Evolutionary conservation across 2,888 invertebrate genomes (phyloP).

Genomic region (Chouioia cunea): DNA sequence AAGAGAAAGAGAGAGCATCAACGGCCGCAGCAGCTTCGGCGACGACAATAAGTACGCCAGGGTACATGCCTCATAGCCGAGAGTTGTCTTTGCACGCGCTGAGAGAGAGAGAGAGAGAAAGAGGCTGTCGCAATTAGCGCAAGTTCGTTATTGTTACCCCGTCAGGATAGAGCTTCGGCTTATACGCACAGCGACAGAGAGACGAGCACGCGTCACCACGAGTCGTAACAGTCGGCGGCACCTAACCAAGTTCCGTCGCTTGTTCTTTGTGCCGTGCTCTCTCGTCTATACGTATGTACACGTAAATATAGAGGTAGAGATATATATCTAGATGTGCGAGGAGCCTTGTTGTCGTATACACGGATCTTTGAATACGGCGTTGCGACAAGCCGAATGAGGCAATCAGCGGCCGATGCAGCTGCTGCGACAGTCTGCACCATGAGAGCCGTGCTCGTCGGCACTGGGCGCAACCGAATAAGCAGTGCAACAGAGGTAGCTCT

Average conservation of each 20-base stretch:
- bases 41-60: background rate
- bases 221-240: too few species aligned
- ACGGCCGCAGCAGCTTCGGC: too few species aligned
- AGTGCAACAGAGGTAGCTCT: constrained; percentile 4
- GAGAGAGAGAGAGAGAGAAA: background rate
- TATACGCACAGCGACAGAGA: constrained; percentile 8
- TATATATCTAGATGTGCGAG: background rate
- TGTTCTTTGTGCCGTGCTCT: constrained; percentile 2
- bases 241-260: background rate
- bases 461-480: constrained; percentile 68
- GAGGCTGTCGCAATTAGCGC: constrained; percentile 40
- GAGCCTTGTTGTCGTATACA: background rate
- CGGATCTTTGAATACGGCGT: background rate
- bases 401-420: background rate
- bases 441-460: constrained; percentile 71
- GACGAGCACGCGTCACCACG: background rate
- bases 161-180: background rate
- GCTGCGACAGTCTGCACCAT: constrained; percentile 55
- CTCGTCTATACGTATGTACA: too few species aligned
- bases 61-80: background rate
- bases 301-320: too few species aligned
- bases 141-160: constrained; percentile 42
- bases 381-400: background rate
- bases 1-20: too few species aligned
- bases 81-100: background rate